phyloP scores from a whole-genome alignment of 2,113 vertebrate genomes.

The Chionomys nivalis region DNA sequence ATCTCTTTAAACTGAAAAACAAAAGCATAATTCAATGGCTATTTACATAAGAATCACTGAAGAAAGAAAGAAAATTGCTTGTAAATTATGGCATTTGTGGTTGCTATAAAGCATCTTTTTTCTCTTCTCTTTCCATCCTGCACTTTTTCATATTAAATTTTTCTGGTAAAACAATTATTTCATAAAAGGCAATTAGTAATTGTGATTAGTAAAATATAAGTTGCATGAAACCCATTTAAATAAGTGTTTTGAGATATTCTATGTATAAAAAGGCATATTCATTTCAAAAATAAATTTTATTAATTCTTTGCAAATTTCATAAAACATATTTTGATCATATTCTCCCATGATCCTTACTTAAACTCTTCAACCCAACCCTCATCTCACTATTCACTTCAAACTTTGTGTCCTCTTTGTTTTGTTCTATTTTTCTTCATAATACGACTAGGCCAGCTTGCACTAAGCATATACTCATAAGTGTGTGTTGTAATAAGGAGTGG shows the following conservation, averaged over 20 bases:
- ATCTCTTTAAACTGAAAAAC: constrained; percentile 25
- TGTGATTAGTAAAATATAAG: no score
- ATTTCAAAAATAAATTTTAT: background rate
- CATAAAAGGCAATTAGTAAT: background rate
- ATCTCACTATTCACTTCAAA: background rate
- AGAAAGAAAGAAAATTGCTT: background rate
- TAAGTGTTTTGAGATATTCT: no score
- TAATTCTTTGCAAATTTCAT: background rate
- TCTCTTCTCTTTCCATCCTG: background rate
- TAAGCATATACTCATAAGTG: background rate
- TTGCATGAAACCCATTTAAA: no score
- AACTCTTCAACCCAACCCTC: background rate
- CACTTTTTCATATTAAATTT: background rate
- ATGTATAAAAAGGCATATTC: background rate
- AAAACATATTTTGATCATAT: background rate
- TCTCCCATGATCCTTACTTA: no score
- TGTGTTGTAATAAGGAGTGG: no score
- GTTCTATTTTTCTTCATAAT: background rate
- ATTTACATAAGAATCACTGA: background rate
- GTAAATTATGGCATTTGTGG: background rate
- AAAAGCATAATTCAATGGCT: constrained; percentile 17
- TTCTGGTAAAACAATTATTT: background rate
- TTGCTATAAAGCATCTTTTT: background rate
- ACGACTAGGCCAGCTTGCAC: background rate
- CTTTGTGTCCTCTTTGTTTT: background rate